Evolutionary conservation across 2,113 vertebrate genomes (phyloP).

Genomic region (Protomyctophum bolini): DNA sequence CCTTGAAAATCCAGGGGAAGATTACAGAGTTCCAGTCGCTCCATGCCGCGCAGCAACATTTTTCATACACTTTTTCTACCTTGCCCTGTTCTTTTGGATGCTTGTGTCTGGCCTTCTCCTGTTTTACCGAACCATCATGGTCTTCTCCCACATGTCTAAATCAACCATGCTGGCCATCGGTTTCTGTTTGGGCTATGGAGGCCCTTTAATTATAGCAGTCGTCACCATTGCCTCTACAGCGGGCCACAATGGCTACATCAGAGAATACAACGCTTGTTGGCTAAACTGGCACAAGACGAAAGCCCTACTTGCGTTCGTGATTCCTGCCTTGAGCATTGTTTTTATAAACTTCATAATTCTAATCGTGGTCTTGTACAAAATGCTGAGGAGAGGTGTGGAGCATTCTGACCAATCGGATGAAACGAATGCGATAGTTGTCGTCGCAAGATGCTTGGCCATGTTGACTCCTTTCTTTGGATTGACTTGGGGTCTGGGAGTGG

Average conservation of each 20-base stretch:
- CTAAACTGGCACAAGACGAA: conserved; percentile 84
- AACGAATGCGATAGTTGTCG: conserved; percentile 76
- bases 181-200: conserved; percentile 84
- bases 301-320: conserved; percentile 84
- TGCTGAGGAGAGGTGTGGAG: conserved; percentile 77
- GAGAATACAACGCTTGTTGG: conserved; percentile 80
- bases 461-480: conserved; percentile 88
- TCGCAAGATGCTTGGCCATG: conserved; percentile 84
- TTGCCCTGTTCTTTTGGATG: conserved; percentile 94
- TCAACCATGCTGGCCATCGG: conserved; percentile 76
- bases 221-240: conserved; percentile 83
- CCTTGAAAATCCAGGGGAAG: conserved; percentile 31
- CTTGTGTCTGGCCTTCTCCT: conserved; percentile 85
- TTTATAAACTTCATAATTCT: conserved; percentile 83
- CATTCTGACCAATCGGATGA: conserved; percentile 71
- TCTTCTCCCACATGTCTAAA: conserved; percentile 83
- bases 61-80: conserved; percentile 89
- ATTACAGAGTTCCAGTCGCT: conserved; percentile 7
- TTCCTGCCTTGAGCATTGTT: conserved; percentile 84
- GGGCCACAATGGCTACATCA: conserved; percentile 73
- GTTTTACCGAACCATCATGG: conserved; percentile 83
- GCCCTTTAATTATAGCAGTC: conserved; percentile 82
- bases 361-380: conserved; percentile 79
- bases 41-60: conserved; percentile 84
- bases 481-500: conserved; percentile 88